Evolutionary conservation across 2,797 vertebrate genomes (phyloP), one percentile per base, ranked within the genome.

Genomic region (Poeciliopsis gracilis): DNA sequence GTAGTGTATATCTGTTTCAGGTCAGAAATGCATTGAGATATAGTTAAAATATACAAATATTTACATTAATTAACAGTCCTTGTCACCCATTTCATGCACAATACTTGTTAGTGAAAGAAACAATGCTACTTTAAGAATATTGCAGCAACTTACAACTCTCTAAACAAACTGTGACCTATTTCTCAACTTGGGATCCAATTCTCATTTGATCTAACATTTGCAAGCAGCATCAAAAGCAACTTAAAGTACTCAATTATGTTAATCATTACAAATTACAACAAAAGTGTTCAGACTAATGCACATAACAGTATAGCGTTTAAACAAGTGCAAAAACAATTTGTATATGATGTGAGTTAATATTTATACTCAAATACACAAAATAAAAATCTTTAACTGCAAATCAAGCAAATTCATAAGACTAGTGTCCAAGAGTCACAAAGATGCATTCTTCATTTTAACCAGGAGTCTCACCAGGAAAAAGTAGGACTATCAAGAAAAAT

Each of bases 401-500:
- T 70, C 73, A 25, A 79, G 74, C 0, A 6, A 28, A 4, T 0
- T 61, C 8, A 36, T 15, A 47, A 76, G 3, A 59, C 36, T 38
- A 33, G 33, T 46, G 70, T 72, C 72, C 67, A 73, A 15, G 55
- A 87, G 25, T 61, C 66, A 75, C 67, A 75, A 76, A 78, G 72
- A 73, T 72, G 63, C 51, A 70, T 77, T 77, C 82, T 28, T 46
- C 51, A 67, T 49, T 66, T 77, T 75, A 77, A 76, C 33, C 72
- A 70, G 30, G 38, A 69, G 78, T 78, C 75, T 77, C 77, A 82
- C 78, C 72, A 55, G 69, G 18, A 55, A 79, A 16, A 1, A 33
- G 57, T 72, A 79, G 66, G 28, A 78, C 85, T 57, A 63, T 67
- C 51, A 75, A 66, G 82, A 73, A 72, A 92, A 89, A 90, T 89